Percentiles rank a stretch among this genome's conserved stretches.
These are phyloP conservation scores for Nephrotoma guestfalica DNA, from an alignment of 2,888 invertebrate genomes.

Conservation along the genomic window DNA sequence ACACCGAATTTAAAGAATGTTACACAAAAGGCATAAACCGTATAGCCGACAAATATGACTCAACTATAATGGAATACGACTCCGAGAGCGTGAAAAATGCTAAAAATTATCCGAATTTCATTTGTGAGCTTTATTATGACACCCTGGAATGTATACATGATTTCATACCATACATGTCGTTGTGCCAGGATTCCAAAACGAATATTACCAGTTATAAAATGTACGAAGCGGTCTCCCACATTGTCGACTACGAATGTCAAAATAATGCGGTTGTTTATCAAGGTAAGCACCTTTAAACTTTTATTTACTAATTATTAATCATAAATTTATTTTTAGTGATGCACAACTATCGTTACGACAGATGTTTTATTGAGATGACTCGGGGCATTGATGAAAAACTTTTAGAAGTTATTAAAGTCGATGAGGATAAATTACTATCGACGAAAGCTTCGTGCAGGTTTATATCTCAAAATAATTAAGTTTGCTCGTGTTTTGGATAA, in stretches of 20 bases:
- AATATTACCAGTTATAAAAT: neutral
- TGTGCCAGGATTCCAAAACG: neutral
- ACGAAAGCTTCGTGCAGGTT: neutral
- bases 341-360: neutral
- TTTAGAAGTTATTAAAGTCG: neutral
- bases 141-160: neutral
- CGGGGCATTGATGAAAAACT: neutral
- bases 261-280: neutral
- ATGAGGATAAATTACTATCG: neutral
- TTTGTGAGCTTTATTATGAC: neutral
- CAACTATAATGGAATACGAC: neutral
- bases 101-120: neutral
- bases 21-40: neutral
- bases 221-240: neutral
- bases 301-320: neutral
- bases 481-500: neutral
- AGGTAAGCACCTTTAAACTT: neutral
- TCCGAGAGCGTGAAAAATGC: neutral
- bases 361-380: neutral
- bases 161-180: neutral
- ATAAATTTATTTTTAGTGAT: neutral
- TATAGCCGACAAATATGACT: neutral
- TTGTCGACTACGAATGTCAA: neutral
- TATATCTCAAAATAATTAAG: neutral
- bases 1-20: neutral